A percentile compares a stretch with the other conserved stretches of the same genome.
Evolutionary conservation across 2,888 invertebrate species (phyloP).

Genomic region (Marronus borbonicus): DNA sequence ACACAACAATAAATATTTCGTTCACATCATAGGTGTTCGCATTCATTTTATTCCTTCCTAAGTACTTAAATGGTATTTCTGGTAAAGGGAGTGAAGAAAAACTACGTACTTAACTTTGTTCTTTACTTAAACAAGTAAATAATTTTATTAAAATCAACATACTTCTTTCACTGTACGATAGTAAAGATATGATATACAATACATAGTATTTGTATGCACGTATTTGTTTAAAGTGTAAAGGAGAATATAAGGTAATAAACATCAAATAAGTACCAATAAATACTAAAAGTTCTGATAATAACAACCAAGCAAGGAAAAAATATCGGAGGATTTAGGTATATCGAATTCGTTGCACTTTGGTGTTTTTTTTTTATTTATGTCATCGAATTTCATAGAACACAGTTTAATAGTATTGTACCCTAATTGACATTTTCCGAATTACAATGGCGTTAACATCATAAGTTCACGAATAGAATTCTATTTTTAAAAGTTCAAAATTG

Average conservation of each 20-base stretch:
- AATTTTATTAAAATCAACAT: slow-evolving; percentile 43
- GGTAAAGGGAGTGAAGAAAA: slow-evolving; percentile 14
- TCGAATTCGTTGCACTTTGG: slow-evolving; percentile 33
- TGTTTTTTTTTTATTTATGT: not conserved
- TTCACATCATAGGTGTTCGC: not conserved
- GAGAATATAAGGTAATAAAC: not conserved
- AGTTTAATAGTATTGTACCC: slow-evolving; percentile 20
- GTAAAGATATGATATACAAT: slow-evolving; percentile 20
- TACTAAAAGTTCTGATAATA: not conserved
- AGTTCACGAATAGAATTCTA: not conserved
- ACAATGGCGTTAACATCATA: not conserved
- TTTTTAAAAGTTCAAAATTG: slow-evolving; percentile 4
- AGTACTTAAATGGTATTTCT: not conserved
- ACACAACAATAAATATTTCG: not conserved
- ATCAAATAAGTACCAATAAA: not conserved
- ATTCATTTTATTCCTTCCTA: not conserved
- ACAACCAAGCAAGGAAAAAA: not conserved
- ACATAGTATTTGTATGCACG: slow-evolving; percentile 9
- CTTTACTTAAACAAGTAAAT: slow-evolving; percentile 43
- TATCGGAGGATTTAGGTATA: not conserved
- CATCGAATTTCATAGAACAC: slow-evolving; percentile 1
- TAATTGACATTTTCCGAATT: slow-evolving; percentile 29
- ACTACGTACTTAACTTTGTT: not conserved
- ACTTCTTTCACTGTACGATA: slow-evolving; percentile 21
- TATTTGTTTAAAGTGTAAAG: not conserved